Base-by-base conservation (phyloP, 2,888 invertebrate species). In the Phengaris arion region DNA sequence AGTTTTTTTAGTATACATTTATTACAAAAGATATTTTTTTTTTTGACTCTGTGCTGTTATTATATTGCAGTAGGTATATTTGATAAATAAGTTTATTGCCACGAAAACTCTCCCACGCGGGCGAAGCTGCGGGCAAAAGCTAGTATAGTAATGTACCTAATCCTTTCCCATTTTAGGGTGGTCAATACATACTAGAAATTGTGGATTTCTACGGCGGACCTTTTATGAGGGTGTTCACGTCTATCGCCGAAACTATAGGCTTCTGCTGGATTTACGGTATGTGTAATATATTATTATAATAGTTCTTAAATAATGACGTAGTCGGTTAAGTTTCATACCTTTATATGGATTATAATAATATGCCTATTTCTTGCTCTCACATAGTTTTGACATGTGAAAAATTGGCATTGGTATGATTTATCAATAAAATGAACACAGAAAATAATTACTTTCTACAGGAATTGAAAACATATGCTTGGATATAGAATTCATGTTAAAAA, bases 191-290 rank as follows among this genome's bases (percentile, higher is more conserved):
- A 75, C 85, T 96, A 74, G 96, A 96, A 52, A 85, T 97, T 64
- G 96, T 97, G 80, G 97, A 97, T 84, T 94, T 95, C 81, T 97
- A 96, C 82, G 97, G 96, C 0, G 96, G 96, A 6, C 95, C 97
- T 0, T 95, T 97, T 86, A 94, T 97, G 78, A 96, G 96, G 0
- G 93, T 97, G 69, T 93, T 95, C 70, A 84, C 95, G 76, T 96
- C 95, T 55, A 95, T 96, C 45, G 85, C 94, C 59, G 97, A 97
- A 87, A 94, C 96, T 64, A 86, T 95, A 52, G 95, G 96, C 0
- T 87, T 97, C 10, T 94, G 95, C 76, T 97, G 96, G 95, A 94
- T 97, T 74, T 97, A 97, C 83, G 96, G 97, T 95, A 83, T 82
- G 75, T 72, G 13, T 51, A 46, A 68, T 5, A 2, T 7, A 35